A percentile compares a stretch with the other conserved stretches of the same genome.
Evolutionary conservation across 2,888 invertebrate species (phyloP).

Genomic region (Pollenia angustigena): DNA sequence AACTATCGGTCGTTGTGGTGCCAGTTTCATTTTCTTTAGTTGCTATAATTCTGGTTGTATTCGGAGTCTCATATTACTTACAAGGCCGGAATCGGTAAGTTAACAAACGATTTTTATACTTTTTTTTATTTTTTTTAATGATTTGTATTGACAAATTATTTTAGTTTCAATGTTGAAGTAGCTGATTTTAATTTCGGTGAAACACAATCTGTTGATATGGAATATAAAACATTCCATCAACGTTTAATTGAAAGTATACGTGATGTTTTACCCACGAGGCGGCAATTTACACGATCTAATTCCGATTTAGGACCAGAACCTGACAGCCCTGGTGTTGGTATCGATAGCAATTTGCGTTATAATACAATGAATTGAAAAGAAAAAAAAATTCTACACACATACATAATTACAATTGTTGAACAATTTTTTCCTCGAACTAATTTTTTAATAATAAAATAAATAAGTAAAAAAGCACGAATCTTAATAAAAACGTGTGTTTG

Average conservation of each 20-base stretch:
- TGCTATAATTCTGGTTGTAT: constrained; percentile 92
- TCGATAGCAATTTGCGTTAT: constrained; percentile 81
- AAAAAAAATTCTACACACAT: constrained; percentile 1
- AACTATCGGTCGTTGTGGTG: constrained; percentile 94
- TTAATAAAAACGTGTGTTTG: constrained; percentile 15
- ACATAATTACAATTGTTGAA: constrained; percentile 51
- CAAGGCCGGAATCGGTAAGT: constrained; percentile 91
- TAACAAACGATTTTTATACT: neutral
- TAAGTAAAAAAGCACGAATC: constrained; percentile 4
- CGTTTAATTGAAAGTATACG: constrained; percentile 91
- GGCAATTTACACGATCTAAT: constrained; percentile 78
- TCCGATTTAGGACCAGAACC: constrained; percentile 80
- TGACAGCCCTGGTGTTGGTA: constrained; percentile 75
- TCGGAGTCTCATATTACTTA: constrained; percentile 94
- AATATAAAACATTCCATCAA: constrained; percentile 94
- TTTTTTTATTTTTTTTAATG: neutral
- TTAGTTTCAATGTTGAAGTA: constrained; percentile 92
- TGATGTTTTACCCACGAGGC: constrained; percentile 85
- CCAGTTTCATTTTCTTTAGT: constrained; percentile 92
- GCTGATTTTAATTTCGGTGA: constrained; percentile 96
- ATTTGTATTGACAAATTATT: constrained; percentile 71
- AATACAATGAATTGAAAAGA: constrained; percentile 79
- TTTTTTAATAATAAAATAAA: constrained; percentile 8
- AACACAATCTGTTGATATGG: constrained; percentile 89
- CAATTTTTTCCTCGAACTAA: constrained; percentile 12